Conservation (phyloP, 2,113 vertebrate genomes). For the Lophius piscatorius region DNA sequence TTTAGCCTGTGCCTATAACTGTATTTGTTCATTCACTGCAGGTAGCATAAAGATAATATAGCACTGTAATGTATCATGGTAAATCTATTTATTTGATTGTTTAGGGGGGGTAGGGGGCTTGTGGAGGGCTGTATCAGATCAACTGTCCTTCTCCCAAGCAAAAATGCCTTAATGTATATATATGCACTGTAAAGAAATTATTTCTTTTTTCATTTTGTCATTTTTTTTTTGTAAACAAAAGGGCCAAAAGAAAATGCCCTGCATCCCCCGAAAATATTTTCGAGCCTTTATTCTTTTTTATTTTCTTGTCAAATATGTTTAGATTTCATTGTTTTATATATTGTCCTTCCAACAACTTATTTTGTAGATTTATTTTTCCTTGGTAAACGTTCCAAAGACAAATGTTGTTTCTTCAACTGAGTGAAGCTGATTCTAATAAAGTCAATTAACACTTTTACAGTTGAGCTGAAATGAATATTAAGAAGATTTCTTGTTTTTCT, state of each 20-base stretch:
- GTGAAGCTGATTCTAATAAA: conserved; percentile 81
- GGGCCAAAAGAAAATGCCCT: conserved; percentile 70
- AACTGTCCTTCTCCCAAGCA: conserved; percentile 73
- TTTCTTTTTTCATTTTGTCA: conserved; percentile 51
- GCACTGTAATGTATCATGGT: conserved; percentile 77
- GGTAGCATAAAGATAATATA: conserved; percentile 72
- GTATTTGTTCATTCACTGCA: conserved; percentile 70
- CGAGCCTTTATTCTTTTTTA: conserved; percentile 61
- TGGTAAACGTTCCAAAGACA: conserved; percentile 80
- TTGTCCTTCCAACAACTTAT: conserved; percentile 74
- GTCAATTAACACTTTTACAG: conserved; percentile 75
- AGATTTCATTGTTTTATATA: conserved; percentile 77
- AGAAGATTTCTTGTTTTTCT: neutral
- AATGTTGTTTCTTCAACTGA: conserved; percentile 83
- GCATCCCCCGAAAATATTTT: conserved; percentile 57
- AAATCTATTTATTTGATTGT: conserved; percentile 82
- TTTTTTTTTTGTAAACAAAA: conserved; percentile 74
- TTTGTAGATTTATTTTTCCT: conserved; percentile 76
- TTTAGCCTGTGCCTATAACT: conserved; percentile 59
- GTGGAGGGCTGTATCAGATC: conserved; percentile 70
- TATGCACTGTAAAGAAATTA: conserved; percentile 81
- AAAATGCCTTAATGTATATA: conserved; percentile 86
- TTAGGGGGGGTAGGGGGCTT: conserved; percentile 76
- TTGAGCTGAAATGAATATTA: conserved; percentile 36
- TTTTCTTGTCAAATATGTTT: conserved; percentile 67